Base-by-base conservation (phyloP, 2,113 vertebrate genomes). In the Solea solea region DNA sequence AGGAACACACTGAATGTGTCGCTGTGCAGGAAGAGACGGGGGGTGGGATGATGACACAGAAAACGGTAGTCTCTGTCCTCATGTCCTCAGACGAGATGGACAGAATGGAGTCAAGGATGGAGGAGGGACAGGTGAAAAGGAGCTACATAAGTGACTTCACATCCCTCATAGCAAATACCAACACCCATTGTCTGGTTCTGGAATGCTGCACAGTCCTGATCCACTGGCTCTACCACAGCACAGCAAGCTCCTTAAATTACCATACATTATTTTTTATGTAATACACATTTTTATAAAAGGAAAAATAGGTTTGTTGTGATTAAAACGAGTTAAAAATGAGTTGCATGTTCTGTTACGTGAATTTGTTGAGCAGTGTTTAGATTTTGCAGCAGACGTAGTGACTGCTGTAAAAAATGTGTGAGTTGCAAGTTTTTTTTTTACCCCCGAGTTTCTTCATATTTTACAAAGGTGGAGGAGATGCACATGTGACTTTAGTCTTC, bases 221-320 rank as follows among this genome's bases (percentile, higher is more conserved):
- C 11, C 40, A 60, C 63, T 0, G 0, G 66, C 39, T 82, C 14
- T 0, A 49, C 68, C 28, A 55, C 34, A 55, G 45, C 34, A 69
- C 25, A 64, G 27, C 13, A 55, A 28, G 3, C 14, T 61, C 7
- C 8, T 56, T 50, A 16, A 44, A 9, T 64, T 61, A 71, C 41
- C 0, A 0, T 59, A 13, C 7, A 45, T 41, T 76, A 45, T 41
- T 76, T 80, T 57, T 72, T 34, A 45, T 82, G 28, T 14, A 9
- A 48, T 62, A 12, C 7, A 64, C 58, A 75, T 69, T 74, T 72
- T 72, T 70, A 66, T 79, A 11, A 46, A 81, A 86, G 78, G 66
- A 86, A 86, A 78, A 48, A 16, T 34, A 0, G 39, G 14, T 74
- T 39, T 16, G n/a, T 50, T 57, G 14, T 69, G 72, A 64, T 76